A percentile compares a stretch with the other conserved stretches of the same genome.
Evolutionary conservation across 2,113 vertebrate genomes (phyloP).

Genomic region (Nerophis lumbriciformis): DNA sequence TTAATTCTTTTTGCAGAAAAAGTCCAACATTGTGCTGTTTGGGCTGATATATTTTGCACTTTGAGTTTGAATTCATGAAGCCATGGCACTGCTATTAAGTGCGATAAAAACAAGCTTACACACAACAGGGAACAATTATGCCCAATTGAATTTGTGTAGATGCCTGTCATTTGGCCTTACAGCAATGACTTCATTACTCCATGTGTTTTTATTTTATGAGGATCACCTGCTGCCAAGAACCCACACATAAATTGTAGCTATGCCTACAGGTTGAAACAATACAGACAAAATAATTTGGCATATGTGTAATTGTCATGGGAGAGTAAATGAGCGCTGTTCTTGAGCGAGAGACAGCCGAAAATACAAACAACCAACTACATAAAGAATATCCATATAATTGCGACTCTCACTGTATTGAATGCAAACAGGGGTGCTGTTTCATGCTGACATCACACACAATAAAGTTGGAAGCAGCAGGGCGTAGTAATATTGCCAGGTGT

Average conservation of each 20-base stretch:
- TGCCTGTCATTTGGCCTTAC: too few relatives aligned
- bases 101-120: too few relatives aligned
- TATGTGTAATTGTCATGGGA: conserved; percentile 7
- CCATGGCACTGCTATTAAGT: too few relatives aligned
- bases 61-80: too few relatives aligned
- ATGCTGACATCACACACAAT: conserved; percentile 8
- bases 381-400: conserved; percentile 20
- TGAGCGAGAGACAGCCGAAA: too few relatives aligned
- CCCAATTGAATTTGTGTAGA: too few relatives aligned
- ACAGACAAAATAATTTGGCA: not conserved
- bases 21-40: too few relatives aligned
- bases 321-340: conserved; percentile 11
- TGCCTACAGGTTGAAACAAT: not conserved
- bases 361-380: conserved; percentile 12
- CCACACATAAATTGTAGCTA: not conserved
- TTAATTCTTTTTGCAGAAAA: too few relatives aligned
- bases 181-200: not conserved
- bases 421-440: conserved; percentile 11
- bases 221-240: not conserved
- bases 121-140: too few relatives aligned
- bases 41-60: too few relatives aligned
- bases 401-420: conserved; percentile 11
- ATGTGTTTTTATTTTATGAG: not conserved
- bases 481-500: not conserved
- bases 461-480: conserved; percentile 7